These are phyloP conservation scores for Ctena decussata DNA, from an alignment of 2,888 invertebrate species.

Conservation along the genomic window DNA sequence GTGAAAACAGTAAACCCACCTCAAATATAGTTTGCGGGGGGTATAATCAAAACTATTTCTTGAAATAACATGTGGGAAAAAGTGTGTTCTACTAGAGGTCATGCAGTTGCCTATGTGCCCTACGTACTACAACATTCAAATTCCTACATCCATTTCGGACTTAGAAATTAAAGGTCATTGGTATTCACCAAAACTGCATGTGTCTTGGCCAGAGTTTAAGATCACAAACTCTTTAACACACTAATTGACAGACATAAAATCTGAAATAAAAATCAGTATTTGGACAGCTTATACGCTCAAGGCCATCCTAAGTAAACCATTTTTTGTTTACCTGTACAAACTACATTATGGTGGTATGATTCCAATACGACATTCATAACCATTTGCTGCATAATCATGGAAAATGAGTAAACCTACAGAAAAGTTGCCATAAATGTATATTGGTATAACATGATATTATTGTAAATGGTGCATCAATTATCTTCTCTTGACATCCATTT, in stretches of 20 bases:
- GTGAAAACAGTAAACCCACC: too few relatives aligned
- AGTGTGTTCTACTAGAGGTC: not conserved
- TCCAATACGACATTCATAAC: not conserved
- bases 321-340: not conserved
- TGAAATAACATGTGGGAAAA: not conserved
- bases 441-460: too few relatives aligned
- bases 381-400: not conserved
- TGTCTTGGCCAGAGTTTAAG: not conserved
- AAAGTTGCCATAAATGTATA: too few relatives aligned
- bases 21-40: too few relatives aligned
- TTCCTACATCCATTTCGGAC: not conserved
- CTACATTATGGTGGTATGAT: not conserved
- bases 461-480: too few relatives aligned
- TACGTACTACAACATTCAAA: not conserved
- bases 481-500: too few relatives aligned
- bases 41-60: not conserved
- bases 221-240: not conserved
- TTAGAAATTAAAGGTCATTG: not conserved
- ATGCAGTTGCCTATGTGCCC: conserved; percentile 8
- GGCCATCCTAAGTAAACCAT: not conserved
- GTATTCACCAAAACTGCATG: not conserved
- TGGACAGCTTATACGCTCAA: not conserved
- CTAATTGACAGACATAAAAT: not conserved
- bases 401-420: too few relatives aligned
- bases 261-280: not conserved